Percentiles rank a stretch among this genome's conserved stretches.
Evolutionary conservation across 2,888 invertebrate species (phyloP).

Genomic region (Phania funesta): DNA sequence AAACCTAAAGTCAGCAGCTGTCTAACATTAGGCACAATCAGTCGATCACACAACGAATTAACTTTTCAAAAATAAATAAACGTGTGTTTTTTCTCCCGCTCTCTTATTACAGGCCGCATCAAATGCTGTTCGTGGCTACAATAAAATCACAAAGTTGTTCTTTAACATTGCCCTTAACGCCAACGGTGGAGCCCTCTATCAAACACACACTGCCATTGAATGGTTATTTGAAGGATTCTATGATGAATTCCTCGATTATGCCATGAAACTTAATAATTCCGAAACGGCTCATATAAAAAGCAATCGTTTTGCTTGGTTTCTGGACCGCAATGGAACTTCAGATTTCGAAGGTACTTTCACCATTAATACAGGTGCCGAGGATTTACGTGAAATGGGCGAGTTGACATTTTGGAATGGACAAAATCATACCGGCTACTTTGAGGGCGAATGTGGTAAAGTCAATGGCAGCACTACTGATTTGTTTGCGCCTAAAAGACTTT

Average conservation of each 20-base stretch:
- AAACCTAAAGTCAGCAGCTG: too few species aligned
- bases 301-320: constrained; percentile 91
- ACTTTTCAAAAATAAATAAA: too few species aligned
- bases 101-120: constrained; percentile 72
- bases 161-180: constrained; percentile 82
- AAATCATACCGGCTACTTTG: constrained; percentile 82
- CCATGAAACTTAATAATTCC: constrained; percentile 78
- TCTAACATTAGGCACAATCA: too few species aligned
- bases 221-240: constrained; percentile 91
- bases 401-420: constrained; percentile 87
- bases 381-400: constrained; percentile 85
- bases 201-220: constrained; percentile 84
- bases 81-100: neutral
- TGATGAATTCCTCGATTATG: constrained; percentile 85
- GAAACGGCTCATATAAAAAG: constrained; percentile 75
- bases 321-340: constrained; percentile 86
- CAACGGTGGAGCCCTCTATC: constrained; percentile 81
- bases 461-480: constrained; percentile 89
- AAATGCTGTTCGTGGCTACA: constrained; percentile 66
- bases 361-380: constrained; percentile 86
- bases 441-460: constrained; percentile 85
- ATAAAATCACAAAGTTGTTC: constrained; percentile 76
- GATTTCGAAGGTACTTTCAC: constrained; percentile 88
- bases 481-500: constrained; percentile 84
- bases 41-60: too few species aligned